phyloP scores from a whole-genome alignment of 2,797 vertebrate species.

The Chelon auratus region DNA sequence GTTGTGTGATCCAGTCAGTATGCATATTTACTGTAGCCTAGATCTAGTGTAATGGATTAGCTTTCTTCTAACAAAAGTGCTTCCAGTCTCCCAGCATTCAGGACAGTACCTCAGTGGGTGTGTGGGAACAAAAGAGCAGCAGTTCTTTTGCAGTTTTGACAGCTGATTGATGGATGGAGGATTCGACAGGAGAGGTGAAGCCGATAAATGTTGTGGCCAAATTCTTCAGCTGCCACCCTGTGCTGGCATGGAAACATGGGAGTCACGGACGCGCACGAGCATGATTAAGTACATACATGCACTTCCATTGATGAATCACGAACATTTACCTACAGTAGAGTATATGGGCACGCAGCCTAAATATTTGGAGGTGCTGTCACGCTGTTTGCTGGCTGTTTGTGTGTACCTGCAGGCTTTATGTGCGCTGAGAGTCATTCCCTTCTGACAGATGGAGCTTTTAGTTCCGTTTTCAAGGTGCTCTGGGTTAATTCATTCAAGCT shows the following conservation, averaged over 20 bases:
- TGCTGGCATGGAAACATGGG: conserved; percentile 67
- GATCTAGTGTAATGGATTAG: too few relatives aligned
- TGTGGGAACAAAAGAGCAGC: conserved; percentile 29
- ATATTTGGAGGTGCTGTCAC: conserved; percentile 67
- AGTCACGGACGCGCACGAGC: conserved; percentile 15
- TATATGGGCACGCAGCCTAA: conserved; percentile 45
- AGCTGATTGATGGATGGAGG: conserved; percentile 61
- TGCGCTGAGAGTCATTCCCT: conserved; percentile 40
- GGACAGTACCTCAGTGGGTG: background rate
- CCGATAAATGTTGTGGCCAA: conserved; percentile 19
- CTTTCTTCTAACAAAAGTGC: conserved; percentile 10
- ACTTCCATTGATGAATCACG: conserved; percentile 1
- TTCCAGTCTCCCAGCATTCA: conserved; percentile 50
- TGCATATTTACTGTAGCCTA: too few relatives aligned
- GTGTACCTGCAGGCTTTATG: conserved; percentile 53
- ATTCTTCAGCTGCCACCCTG: conserved; percentile 56
- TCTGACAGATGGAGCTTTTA: conserved; percentile 60
- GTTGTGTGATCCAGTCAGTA: too few relatives aligned
- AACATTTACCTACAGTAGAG: conserved; percentile 31
- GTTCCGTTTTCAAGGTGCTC: conserved; percentile 45
- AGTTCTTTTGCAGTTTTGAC: conserved; percentile 36
- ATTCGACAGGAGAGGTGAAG: conserved; percentile 34
- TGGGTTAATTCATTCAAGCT: conserved; percentile 69
- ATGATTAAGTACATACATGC: background rate
- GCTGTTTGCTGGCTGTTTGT: conserved; percentile 51